Evolutionary conservation across 1,140 invertebrate genomes (phyloP), one percentile per base, ranked within the genome.

Genomic region (Carposina sasakii): DNA sequence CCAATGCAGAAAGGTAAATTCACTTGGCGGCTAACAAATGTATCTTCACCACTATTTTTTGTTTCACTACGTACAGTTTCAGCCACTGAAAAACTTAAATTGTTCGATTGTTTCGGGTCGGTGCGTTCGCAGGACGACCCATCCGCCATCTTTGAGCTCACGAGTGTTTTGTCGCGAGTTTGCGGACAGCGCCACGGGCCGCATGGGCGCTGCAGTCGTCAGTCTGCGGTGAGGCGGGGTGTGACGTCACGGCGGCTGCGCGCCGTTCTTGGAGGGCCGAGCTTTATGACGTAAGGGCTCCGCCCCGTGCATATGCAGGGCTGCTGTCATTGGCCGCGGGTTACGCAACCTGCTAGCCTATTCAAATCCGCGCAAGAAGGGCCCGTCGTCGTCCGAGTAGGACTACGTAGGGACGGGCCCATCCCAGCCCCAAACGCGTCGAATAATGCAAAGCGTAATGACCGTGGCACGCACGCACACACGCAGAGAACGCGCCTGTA

Each of bases 111-210:
- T 66, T 65, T 63, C 67, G 67, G 70, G 54, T 60, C 71, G 66
- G 65, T 60, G 48, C 74, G 63, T 46, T 67, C 57, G 49, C 71
- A 71, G 53, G 68, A 62, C 74, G 76, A 81, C 76, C 81, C 83
- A 81, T 85, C 81, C 83, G 81, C 81, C 85, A 86, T 86, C 76
- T 84, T 85, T 81, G 71, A 81, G 75, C 70, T 76, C 73, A 64
- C 76, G 75, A 83, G 71, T 82, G 81, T 83, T 83, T 85, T 85
- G 81, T 82, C 73, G 67, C 55, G 50, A 64, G 73, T 81, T 81
- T 73, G 62, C 46, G 52, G 53, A 57, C 50, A 67, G 47, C 61
- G 64, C 76, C 81, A 56, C 68, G 28, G 52, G 48, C 65, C 54
- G 70, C 63, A 66, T 63, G 62, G 72, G 76, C 78, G 79, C 81